Conservation (phyloP, 2,888 invertebrate species). For the Anodontia alba region DNA sequence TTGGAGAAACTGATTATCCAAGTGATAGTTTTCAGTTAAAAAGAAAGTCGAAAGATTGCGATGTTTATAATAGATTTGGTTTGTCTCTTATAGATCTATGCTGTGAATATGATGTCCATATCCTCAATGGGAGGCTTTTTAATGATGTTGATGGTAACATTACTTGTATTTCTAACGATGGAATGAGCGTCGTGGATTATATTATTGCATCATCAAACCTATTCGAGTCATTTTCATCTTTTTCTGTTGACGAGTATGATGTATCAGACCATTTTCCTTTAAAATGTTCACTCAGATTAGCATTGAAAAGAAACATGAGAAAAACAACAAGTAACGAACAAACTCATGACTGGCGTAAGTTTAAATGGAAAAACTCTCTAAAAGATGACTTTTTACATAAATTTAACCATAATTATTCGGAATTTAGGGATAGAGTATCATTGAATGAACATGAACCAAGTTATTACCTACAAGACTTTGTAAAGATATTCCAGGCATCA, state of each 20-base stretch:
- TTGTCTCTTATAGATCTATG: conserved; percentile 10
- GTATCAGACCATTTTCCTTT: conserved; percentile 33
- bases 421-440: background rate
- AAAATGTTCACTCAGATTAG: conserved; percentile 14
- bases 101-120: conserved; percentile 20
- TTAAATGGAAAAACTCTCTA: background rate
- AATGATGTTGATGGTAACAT: conserved; percentile 28
- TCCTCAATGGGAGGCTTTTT: conserved; percentile 30
- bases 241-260: conserved; percentile 17
- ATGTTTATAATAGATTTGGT: conserved; percentile 37
- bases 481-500: background rate
- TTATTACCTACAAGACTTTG: background rate
- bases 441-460: background rate
- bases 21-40: conserved; percentile 19
- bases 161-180: conserved; percentile 30
- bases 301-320: too few relatives aligned
- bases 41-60: conserved; percentile 19
- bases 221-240: conserved; percentile 10
- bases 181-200: conserved; percentile 34
- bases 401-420: background rate
- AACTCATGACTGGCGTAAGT: background rate
- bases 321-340: background rate
- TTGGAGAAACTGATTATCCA: conserved; percentile 20
- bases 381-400: background rate
- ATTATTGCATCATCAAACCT: background rate